These are phyloP conservation scores for Liolophura sinensis DNA, from an alignment of 1,140 invertebrate species.

Conservation along the genomic window DNA sequence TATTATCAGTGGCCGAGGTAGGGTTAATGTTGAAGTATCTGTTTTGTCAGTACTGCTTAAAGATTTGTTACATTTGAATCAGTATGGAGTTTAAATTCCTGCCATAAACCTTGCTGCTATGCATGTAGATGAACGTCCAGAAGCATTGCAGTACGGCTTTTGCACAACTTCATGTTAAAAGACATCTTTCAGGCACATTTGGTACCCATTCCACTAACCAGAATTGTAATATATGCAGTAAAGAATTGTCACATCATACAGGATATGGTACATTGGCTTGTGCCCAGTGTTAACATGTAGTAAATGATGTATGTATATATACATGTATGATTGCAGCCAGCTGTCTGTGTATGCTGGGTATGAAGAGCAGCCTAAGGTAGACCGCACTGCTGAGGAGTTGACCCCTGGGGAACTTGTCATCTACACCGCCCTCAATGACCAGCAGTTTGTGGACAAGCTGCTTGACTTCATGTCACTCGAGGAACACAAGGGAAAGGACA, in stretches of 20 bases:
- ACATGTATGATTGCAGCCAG: conserved; percentile 44
- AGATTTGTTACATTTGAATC: not conserved
- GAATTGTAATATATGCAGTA: no score
- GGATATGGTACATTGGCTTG: not conserved
- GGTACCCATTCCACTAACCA: no score
- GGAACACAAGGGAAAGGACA: conserved; percentile 83
- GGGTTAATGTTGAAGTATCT: conserved; percentile 12
- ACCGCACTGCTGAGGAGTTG: conserved; percentile 57
- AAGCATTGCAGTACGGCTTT: no score
- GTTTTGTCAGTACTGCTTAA: no score
- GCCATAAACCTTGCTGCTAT: no score
- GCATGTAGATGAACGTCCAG: no score
- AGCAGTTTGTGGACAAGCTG: conserved; percentile 73
- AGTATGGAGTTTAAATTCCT: no score
- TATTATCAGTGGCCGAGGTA: conserved; percentile 83
- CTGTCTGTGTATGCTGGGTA: conserved; percentile 67
- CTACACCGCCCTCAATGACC: conserved; percentile 71
- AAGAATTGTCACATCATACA: no score
- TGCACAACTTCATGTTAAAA: no score
- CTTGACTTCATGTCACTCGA: conserved; percentile 79
- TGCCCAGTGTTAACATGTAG: not conserved
- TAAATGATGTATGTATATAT: conserved; percentile 1
- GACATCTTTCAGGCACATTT: no score
- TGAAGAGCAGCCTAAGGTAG: conserved; percentile 66
- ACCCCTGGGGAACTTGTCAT: conserved; percentile 66